phyloP scores from a whole-genome alignment of 2,888 invertebrate species.

The Netelia inedita region DNA sequence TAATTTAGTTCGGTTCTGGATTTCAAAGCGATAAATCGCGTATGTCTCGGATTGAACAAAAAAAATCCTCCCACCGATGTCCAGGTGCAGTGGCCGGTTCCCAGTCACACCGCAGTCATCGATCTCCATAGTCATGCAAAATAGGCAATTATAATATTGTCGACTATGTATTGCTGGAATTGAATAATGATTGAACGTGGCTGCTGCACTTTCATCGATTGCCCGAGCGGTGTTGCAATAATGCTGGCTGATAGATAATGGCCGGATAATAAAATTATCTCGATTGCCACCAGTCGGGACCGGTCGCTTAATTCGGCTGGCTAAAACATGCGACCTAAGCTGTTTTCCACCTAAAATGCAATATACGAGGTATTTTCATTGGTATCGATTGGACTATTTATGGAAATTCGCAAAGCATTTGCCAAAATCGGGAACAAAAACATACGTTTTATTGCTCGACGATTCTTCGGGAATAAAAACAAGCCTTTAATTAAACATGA shows the following conservation, averaged over 20 bases:
- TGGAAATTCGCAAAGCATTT: no score
- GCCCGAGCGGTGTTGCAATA: background rate
- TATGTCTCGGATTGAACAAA: background rate
- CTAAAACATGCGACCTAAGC: background rate
- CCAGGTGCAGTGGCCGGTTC: background rate
- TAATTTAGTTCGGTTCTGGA: conserved; percentile 25
- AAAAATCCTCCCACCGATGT: conserved; percentile 7
- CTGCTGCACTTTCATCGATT: background rate
- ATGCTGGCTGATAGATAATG: background rate
- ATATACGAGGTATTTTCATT: no score
- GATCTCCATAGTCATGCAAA: background rate
- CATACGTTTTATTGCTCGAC: no score
- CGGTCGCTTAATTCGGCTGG: background rate
- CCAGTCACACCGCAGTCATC: background rate
- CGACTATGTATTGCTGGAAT: background rate
- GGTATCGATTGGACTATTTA: no score
- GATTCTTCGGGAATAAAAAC: no score
- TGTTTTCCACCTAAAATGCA: background rate
- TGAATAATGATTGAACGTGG: background rate
- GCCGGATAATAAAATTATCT: background rate
- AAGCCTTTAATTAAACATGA: no score
- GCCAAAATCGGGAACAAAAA: no score
- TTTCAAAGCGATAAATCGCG: conserved; percentile 16
- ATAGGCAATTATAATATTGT: conserved; percentile 1
- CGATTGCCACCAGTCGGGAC: background rate